A percentile compares a stretch with the other conserved stretches of the same genome.
Conservation (phyloP, 1,140 invertebrate genomes). For the Drosophila triauraria region DNA sequence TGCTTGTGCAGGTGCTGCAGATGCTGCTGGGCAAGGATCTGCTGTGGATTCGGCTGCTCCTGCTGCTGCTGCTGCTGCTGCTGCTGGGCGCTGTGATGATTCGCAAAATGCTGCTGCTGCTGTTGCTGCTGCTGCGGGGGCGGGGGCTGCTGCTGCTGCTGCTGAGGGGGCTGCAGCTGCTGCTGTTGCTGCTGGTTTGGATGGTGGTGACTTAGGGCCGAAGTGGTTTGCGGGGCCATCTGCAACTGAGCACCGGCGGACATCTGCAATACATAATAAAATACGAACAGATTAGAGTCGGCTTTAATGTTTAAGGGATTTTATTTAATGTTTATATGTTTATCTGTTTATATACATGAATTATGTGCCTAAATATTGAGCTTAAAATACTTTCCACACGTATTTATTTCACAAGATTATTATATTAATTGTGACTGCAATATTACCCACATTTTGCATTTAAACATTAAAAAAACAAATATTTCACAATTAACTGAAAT, state of each 20-base stretch:
- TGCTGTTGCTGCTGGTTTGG: slow-evolving; percentile 67
- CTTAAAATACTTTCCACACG: background rate
- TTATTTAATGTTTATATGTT: background rate
- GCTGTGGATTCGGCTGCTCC: slow-evolving; percentile 62
- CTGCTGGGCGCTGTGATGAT: slow-evolving; percentile 73
- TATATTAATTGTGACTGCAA: too few species aligned
- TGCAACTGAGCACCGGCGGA: slow-evolving; percentile 97
- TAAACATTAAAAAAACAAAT: too few species aligned
- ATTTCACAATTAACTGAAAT: background rate
- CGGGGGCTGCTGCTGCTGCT: slow-evolving; percentile 55
- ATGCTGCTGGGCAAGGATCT: slow-evolving; percentile 65
- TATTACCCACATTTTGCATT: too few species aligned
- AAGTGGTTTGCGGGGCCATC: slow-evolving; percentile 96
- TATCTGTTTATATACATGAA: background rate
- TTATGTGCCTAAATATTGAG: background rate
- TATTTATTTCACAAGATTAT: too few species aligned
- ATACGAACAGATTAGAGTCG: background rate
- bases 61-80: slow-evolving; percentile 59
- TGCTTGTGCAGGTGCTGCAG: slow-evolving; percentile 66
- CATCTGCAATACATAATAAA: slow-evolving; percentile 89
- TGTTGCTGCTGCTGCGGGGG: slow-evolving; percentile 36
- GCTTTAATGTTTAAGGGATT: background rate
- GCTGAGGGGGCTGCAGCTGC: slow-evolving; percentile 57
- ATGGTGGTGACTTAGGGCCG: slow-evolving; percentile 91
- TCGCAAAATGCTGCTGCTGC: slow-evolving; percentile 72